Evolutionary conservation across 2,888 invertebrate genomes (phyloP), one percentile per base, ranked within the genome.

Genomic region (Ametastegia equiseti): DNA sequence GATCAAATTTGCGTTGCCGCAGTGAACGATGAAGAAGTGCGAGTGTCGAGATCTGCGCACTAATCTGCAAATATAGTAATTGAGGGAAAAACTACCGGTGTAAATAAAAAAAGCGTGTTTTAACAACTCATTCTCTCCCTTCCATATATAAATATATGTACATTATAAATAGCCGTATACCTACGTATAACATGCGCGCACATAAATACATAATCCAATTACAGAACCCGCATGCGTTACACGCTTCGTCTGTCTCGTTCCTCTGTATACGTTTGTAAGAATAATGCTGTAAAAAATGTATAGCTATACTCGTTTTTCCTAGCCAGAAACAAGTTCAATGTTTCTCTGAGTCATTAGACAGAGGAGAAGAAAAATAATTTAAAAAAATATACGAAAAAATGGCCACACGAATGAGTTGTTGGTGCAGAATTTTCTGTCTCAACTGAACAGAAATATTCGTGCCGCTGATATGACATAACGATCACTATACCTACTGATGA

Each of bases 131-230:
- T 45, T 45, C 45, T 11, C 45, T n/a, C n/a, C 45, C 45, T 45
- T 13, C 9, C 45, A 57, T 54, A 54, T 19, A 69, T 42, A 27
- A n/a, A 69, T 67, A 39, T 42, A 69, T 42, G 42, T 39, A 39
- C 6, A 69, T 69, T 39, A 23, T 69, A 45, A 30, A 27, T 9
- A 71, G 27, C n/a, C 4, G 4, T 30, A 30, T 27, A 30, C 11
- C 9, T 65, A 30, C 30, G 63, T 54, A 23, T 54, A 15, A 13
- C 7, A 15, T 36, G 45, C 15, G 30, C 1, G 19, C 19, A 71
- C 47, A 71, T 45, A 71, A 71, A 71, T 71, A 45, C 15, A 47
- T 71, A 71, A 71, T 71, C 71, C 71, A 71, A 71, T 71, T 71
- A 71, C 45, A 45, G 71, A 27, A 13, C 15, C 45, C n/a, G 30